Evolutionary conservation across 2,113 vertebrate species (phyloP), one percentile per base, ranked within the genome.

Genomic region (Laticauda colubrina): DNA sequence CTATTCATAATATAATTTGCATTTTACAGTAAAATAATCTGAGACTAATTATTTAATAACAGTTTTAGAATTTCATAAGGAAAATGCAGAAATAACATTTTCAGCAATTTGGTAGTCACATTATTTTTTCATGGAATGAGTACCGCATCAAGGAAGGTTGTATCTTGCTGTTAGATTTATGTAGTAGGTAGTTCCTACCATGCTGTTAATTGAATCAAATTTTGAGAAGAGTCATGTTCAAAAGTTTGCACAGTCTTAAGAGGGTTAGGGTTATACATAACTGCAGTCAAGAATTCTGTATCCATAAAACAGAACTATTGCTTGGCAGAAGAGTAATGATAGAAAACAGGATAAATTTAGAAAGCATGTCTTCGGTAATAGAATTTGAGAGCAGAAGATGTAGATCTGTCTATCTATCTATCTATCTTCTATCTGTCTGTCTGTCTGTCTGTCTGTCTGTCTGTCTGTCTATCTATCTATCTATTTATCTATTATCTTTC

Each of bases 391-490:
- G 26, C 57, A 23, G 59, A n/a, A 61, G 6, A 15, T 64, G 29
- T 89, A 89, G 23, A 55, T 75, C 64, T 75, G 0, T 7, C 64
- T 75, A 9, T 57, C 24, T n/a, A 2, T 48, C 26, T 61, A 0
- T 29, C 59, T 61, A 0, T 12, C 59, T 61, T 69, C 45, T 69
- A 23, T 56, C 26, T 51, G 1, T 51, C 48, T 51, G 53, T 59
- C 57, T 59, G 0, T 59, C 23, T 59, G 0, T 69, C 29, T 64
- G 6, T 55, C 23, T 51, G 0, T 51, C 51, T 51, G 93, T 90
- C 85, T 55, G n/a, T 90, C 90, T 96, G 51, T 94, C 93, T 95
- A 39, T 96, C 0, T 96, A 94, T 91, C 81, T 55, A 43, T 90
- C 90, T 96, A 55, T 45, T 45, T 45, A 45, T 45, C 5, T 45